These are phyloP conservation scores for Petrocephalus schoutedeni DNA, from an alignment of 2,797 vertebrate species.

Conservation along the genomic window DNA sequence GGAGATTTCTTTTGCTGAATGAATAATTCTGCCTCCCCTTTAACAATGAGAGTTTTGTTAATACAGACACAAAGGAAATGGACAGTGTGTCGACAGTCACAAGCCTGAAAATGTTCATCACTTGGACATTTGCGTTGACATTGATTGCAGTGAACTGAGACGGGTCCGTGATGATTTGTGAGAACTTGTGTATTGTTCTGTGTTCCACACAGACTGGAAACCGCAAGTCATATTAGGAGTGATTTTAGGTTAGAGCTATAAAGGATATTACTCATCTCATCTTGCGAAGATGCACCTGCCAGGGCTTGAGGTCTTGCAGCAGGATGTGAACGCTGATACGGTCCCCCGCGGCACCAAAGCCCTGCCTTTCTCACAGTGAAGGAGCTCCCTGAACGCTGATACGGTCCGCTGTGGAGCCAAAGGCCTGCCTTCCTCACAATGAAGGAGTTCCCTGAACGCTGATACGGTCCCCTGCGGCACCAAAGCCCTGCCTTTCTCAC, in stretches of 20 bases:
- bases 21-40: background rate
- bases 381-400: no score
- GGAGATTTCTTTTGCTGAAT: background rate
- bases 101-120: background rate
- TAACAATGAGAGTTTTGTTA: background rate
- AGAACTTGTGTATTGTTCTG: background rate
- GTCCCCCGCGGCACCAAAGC: background rate
- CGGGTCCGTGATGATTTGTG: background rate
- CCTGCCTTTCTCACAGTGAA: background rate
- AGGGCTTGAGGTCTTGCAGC: background rate
- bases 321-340: background rate
- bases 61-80: background rate
- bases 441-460: background rate
- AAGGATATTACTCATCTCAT: background rate
- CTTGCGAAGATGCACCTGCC: background rate
- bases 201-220: background rate
- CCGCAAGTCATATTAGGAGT: background rate
- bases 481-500: background rate
- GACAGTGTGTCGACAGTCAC: background rate
- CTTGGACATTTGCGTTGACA: background rate
- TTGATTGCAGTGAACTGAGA: background rate
- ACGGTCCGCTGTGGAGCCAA: no score
- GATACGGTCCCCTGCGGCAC: background rate
- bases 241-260: background rate
- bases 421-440: background rate